phyloP scores from a whole-genome alignment of 2,888 invertebrate species.

The Sialis lutaria region DNA sequence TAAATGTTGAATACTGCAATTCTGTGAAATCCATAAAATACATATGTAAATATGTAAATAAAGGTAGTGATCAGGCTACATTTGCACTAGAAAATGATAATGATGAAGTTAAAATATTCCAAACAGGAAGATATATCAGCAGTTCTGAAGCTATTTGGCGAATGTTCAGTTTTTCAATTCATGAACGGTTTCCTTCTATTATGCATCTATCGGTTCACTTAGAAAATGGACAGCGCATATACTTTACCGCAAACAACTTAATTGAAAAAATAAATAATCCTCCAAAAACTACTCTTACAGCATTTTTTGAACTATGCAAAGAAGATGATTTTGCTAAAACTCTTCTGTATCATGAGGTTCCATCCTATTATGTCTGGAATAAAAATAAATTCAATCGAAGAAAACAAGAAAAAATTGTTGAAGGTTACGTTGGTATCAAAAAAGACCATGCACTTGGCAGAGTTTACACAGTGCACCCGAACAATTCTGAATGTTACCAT shows the following conservation, averaged over 20 bases:
- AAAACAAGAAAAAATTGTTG: slow-evolving; percentile 8
- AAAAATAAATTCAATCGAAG: slow-evolving; percentile 8
- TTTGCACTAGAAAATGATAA: background rate
- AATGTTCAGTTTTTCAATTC: slow-evolving; percentile 1
- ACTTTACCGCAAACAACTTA: slow-evolving; percentile 10
- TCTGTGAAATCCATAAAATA: background rate
- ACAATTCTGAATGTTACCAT: slow-evolving; percentile 8
- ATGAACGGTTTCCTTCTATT: slow-evolving; percentile 1
- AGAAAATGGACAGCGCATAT: slow-evolving; percentile 6
- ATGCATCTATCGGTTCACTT: slow-evolving; percentile 2
- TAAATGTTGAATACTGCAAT: slow-evolving; percentile 2
- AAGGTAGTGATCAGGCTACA: slow-evolving; percentile 2
- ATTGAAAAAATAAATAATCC: slow-evolving; percentile 8
- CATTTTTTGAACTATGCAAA: slow-evolving; percentile 19
- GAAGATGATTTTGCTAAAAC: slow-evolving; percentile 16
- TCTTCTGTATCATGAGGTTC: slow-evolving; percentile 12
- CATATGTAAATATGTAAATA: background rate
- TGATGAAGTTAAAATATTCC: background rate
- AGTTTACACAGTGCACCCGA: slow-evolving; percentile 8
- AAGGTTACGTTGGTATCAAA: slow-evolving; percentile 5
- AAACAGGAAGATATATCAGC: slow-evolving; percentile 1
- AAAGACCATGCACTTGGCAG: slow-evolving; percentile 7
- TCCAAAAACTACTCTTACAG: slow-evolving; percentile 15
- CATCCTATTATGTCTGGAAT: slow-evolving; percentile 13
- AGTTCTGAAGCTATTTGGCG: slow-evolving; percentile 3